Evolutionary conservation across 2,888 invertebrate species (phyloP), one percentile per base, ranked within the genome.

Genomic region (Campaea margaritaria): DNA sequence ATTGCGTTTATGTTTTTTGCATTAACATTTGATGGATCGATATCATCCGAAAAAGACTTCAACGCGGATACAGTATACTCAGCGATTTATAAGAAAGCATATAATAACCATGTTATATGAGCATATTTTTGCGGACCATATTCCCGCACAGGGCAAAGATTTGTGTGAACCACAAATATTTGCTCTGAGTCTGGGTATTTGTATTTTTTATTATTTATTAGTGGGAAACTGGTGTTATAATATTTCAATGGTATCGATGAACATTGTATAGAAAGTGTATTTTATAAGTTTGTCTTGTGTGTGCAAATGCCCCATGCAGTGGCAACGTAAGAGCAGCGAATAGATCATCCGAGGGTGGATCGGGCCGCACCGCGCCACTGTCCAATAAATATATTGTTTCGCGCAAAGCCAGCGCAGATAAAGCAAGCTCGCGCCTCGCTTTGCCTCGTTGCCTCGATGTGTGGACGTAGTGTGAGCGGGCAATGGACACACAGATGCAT

Each of bases 311-410:
- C 69, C 72, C 71, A 68, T 75, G 72, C 70, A 69, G 72, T 70
- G 72, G 70, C 72, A 76, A 73, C 58, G 65, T 61, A 63, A 67
- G 83, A 76, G 79, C 79, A 81, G 85, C 67, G 83, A 85, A 90
- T 91, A 91, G 89, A 90, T 90, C 89, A 90, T 89, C 87, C 86
- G 75, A 46, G 67, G 61, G 77, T 75, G 84, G 86, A 85, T 86
- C 82, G 87, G 79, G 79, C 75, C 78, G 78, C 76, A 68, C 67
- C 78, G 82, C 83, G 83, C 83, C 82, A 84, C 87, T 89, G 91
- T 91, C 90, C 90, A 91, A 91, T 91, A 91, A 91, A 92, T 92
- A 92, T 91, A 91, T 91, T 91, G 91, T 91, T 91, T 92, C 88
- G 87, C 86, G 87, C 87, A 82, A 81, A 87, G 88, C 91, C 89